A percentile compares a stretch with the other conserved stretches of the same genome.
Evolutionary conservation across 2,888 invertebrate species (phyloP).

Genomic region (Dryadula phaetusa): DNA sequence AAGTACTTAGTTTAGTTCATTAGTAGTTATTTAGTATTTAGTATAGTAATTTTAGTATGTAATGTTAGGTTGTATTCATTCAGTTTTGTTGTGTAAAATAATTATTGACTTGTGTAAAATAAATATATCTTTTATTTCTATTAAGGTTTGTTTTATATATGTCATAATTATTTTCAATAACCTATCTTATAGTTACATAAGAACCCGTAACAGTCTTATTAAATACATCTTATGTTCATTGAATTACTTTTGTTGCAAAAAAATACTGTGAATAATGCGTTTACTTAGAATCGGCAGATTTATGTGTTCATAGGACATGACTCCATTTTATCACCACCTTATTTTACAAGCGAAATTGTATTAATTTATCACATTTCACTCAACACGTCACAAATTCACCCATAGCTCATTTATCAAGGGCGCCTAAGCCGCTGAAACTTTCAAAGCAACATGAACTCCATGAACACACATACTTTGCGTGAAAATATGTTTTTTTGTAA

Average conservation of each 20-base stretch:
- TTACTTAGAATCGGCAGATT: neutral
- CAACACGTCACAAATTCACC: constrained; percentile 20
- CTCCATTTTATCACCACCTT: neutral
- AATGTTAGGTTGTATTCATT: too few species aligned
- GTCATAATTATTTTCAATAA: too few species aligned
- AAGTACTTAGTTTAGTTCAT: too few species aligned
- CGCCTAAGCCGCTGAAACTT: constrained; percentile 16
- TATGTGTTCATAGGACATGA: neutral
- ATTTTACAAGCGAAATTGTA: constrained; percentile 2
- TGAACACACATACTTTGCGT: neutral
- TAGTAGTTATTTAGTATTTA: too few species aligned
- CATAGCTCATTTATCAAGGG: constrained; percentile 18
- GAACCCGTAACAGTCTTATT: too few species aligned
- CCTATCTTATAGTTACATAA: too few species aligned
- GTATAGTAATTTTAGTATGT: too few species aligned
- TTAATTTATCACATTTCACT: constrained; percentile 25
- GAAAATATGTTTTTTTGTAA: neutral
- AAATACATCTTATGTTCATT: neutral
- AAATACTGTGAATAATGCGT: neutral
- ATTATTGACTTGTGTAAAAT: too few species aligned
- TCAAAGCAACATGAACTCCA: neutral
- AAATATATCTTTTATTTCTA: too few species aligned
- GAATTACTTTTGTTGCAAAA: neutral
- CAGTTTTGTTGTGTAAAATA: too few species aligned
- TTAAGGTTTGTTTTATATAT: too few species aligned